Evolutionary conservation across 92 coral and sea anemone genomes (phyloP), one percentile per base, ranked within the genome.

Genomic region (Palythoa heliodiscus): DNA sequence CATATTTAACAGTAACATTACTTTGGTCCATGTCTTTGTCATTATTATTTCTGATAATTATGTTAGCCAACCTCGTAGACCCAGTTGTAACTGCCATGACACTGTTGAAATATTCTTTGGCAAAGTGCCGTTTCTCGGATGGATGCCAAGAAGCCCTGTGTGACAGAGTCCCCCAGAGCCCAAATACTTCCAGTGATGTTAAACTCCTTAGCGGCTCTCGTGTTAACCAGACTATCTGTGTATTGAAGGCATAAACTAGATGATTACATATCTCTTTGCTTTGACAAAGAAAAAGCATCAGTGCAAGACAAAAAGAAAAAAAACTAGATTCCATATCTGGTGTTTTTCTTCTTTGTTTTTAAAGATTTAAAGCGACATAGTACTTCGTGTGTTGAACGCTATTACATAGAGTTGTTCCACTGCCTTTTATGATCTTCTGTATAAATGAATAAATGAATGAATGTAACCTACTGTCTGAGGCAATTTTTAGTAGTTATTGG

Each of bases 111-210:
- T 60, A 89, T 85, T 23, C 71, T 58, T 63, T 82, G 53, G 13
- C 77, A 23, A 48, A 78, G 53, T 19, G 29, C 13, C 11, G 83
- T 78, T 37, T 29, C 55, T 73, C 64, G 69, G 13, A 89, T 83
- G 3, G 92, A 89, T 2, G 61, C 52, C 17, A 89, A 39, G 64
- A 89, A 89, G 7, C 75, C 40, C 68, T 86, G 86, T 12, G 71
- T 76, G 13, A 89, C 92, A 1, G 92, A 89, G 76, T 89, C 92
- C 14, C 92, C 92, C 55, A 85, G 70, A 15, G 87, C 67, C 92
- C 89, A 89, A 16, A 89, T 24, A 14, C 84, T 89, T 5, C 82
- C 58, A 7, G 85, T 84, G 17, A 15, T 47, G n/a, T 70, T 74
- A 3, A 22, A 22, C n/a, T 25, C 24, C 3, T 71, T 85, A 16